Conservation (phyloP, 1,140 invertebrate genomes). For the Drosophila sproati region DNA sequence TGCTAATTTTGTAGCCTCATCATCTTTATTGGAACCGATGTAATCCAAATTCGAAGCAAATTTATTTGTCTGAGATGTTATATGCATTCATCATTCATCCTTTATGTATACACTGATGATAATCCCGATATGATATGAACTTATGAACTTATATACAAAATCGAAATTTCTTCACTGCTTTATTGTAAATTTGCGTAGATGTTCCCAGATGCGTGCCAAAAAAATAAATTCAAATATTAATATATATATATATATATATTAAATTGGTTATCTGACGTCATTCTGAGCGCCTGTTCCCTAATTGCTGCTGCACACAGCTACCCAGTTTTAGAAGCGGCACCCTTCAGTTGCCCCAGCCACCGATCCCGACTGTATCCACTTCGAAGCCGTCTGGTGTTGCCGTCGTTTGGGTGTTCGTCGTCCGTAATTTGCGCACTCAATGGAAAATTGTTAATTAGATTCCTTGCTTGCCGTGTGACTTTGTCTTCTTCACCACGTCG, state of each 20-base stretch:
- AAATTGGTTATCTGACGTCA: constrained; percentile 11
- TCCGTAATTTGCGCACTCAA: constrained; percentile 82
- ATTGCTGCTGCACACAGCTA: neutral
- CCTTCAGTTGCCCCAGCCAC: neutral
- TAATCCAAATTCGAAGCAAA: too few relatives aligned
- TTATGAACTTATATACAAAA: too few relatives aligned
- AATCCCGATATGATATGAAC: too few relatives aligned
- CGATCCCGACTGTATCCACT: neutral
- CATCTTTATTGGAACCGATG: too few relatives aligned
- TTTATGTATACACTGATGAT: too few relatives aligned
- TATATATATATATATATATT: neutral
- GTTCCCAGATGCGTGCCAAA: neutral
- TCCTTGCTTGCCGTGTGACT: constrained; percentile 80
- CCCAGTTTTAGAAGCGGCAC: neutral
- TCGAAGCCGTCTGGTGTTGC: too few relatives aligned
- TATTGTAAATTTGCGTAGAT: neutral
- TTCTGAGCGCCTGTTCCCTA: neutral
- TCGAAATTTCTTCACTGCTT: neutral
- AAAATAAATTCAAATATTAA: neutral
- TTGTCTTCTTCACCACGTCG: constrained; percentile 47
- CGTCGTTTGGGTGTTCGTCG: constrained; percentile 58
- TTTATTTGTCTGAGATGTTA: too few relatives aligned
- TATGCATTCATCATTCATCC: too few relatives aligned
- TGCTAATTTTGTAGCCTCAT: too few relatives aligned
- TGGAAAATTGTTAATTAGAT: constrained; percentile 83